Evolutionary conservation across 2,888 invertebrate genomes (phyloP), one percentile per base, ranked within the genome.

Genomic region (Lasioglossum marginatum): DNA sequence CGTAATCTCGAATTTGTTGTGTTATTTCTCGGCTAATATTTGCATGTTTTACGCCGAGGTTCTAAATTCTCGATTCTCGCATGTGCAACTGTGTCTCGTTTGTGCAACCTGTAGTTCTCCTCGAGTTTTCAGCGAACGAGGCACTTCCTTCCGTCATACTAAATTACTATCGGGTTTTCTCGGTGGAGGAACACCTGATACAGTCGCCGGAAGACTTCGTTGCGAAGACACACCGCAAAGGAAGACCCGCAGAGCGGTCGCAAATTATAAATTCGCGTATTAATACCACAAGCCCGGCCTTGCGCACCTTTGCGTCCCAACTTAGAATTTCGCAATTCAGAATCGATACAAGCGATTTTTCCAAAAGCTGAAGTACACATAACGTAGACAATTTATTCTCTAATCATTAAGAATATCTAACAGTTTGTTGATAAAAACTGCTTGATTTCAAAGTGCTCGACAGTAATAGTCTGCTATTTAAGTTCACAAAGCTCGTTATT

Each of bases 251-350:
- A 34, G 14, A 40, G 16, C 77, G 12, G 2, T 45, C 27, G 74
- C 23, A 83, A 84, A 84, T 83, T 77, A 31, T 77, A 31, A 74
- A 78, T 84, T 83, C 48, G 19, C 40, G 60, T 66, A 77, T 76
- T 73, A 60, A 78, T 40, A 6, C 27, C 52, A 14, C 60, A 31
- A 60, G 66, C 34, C 66, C 4, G 19, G 6, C 2, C 34, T 1
- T 66, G 34, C 66, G 23, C 23, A 23, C 19, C 2, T n/a, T n/a
- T n/a, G n/a, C n/a, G 3, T 31, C 6, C 23, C 19, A 37, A 27
- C 1, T 60, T 27, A 2, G 60, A 60, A 60, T 27, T 60, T 14
- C 14, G 27, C 60, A 16, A 16, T 14, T 27, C 27, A 14, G 5
- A 27, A 60, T 27, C 60, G 27, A 27, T 60, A 5, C 5, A 27